These are phyloP conservation scores for Harpagoxenus sublaevis DNA, from an alignment of 2,888 invertebrate species.

Conservation along the genomic window DNA sequence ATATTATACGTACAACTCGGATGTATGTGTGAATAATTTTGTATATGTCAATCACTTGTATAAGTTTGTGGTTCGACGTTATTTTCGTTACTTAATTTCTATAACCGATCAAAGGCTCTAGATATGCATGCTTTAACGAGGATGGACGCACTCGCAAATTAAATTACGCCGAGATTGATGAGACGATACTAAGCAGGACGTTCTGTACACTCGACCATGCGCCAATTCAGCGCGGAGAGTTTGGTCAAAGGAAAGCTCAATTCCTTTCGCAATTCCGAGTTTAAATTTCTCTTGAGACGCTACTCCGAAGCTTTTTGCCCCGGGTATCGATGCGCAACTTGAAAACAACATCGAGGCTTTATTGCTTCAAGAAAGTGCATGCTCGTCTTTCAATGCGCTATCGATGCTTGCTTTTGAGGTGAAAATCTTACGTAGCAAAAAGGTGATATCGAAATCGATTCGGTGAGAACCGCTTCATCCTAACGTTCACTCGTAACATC, in stretches of 20 bases:
- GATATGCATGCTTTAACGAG: conserved; percentile 25
- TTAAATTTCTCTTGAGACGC: conserved; percentile 55
- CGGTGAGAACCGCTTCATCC: neutral
- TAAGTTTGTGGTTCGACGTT: neutral
- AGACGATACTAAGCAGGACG: conserved; percentile 49
- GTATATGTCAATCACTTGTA: neutral
- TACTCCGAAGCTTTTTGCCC: conserved; percentile 44
- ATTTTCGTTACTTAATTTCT: conserved; percentile 38
- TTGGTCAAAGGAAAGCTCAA: conserved; percentile 51
- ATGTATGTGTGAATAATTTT: neutral
- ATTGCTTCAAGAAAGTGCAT: conserved; percentile 50
- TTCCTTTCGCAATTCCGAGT: conserved; percentile 55
- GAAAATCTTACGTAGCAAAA: conserved; percentile 42
- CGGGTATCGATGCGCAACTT: conserved; percentile 45
- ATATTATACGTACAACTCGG: neutral
- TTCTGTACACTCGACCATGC: conserved; percentile 31
- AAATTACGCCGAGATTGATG: conserved; percentile 51
- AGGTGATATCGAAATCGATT: conserved; percentile 33
- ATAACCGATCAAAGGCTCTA: conserved; percentile 19
- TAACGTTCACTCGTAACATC: conserved; percentile 22
- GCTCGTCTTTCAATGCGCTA: conserved; percentile 38
- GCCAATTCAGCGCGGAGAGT: conserved; percentile 37
- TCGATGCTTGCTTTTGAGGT: conserved; percentile 44
- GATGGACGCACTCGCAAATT: conserved; percentile 34
- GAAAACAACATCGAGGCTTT: conserved; percentile 53